Evolutionary conservation across 2,888 invertebrate species (phyloP).

Genomic region (Scaptomyza reducta): DNA sequence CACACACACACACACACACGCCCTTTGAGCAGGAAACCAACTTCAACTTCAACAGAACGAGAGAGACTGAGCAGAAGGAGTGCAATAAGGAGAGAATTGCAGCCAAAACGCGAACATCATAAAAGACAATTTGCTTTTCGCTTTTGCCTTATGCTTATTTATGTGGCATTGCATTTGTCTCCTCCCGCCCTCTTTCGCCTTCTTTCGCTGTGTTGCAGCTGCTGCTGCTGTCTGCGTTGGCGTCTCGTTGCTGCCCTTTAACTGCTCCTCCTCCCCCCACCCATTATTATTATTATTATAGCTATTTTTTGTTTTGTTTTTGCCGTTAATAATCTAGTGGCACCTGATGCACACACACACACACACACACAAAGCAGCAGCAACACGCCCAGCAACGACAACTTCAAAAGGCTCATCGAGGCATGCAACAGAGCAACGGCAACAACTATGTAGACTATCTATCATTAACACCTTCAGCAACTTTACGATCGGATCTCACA

Average conservation of each 20-base stretch:
- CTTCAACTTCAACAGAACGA: conserved; percentile 32
- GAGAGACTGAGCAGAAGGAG: conserved; percentile 17
- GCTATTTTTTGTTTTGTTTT: conserved; percentile 1
- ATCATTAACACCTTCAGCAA: conserved; percentile 45
- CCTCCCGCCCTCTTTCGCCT: not conserved
- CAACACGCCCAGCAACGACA: conserved; percentile 10
- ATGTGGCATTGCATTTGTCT: conserved; percentile 65
- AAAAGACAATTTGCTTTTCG: conserved; percentile 71
- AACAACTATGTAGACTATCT: conserved; percentile 27
- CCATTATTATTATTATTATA: conserved; percentile 13
- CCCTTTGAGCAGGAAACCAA: conserved; percentile 59
- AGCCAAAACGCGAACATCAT: conserved; percentile 48
- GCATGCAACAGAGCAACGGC: conserved; percentile 15
- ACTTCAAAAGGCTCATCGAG: conserved; percentile 39
- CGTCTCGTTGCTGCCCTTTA: conserved; percentile 70
- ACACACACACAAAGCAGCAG: too few species aligned
- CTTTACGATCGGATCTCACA: conserved; percentile 16
- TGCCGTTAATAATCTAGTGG: conserved; percentile 36
- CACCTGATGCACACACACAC: conserved; percentile 46
- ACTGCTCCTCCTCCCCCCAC: conserved; percentile 40
- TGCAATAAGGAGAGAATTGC: conserved; percentile 22
- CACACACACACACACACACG: not conserved
- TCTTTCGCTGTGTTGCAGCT: conserved; percentile 27
- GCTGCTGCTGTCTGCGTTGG: conserved; percentile 60
- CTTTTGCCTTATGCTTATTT: conserved; percentile 61